These are phyloP conservation scores for Bellardia bayeri DNA, from an alignment of 2,888 invertebrate species.

Conservation along the genomic window DNA sequence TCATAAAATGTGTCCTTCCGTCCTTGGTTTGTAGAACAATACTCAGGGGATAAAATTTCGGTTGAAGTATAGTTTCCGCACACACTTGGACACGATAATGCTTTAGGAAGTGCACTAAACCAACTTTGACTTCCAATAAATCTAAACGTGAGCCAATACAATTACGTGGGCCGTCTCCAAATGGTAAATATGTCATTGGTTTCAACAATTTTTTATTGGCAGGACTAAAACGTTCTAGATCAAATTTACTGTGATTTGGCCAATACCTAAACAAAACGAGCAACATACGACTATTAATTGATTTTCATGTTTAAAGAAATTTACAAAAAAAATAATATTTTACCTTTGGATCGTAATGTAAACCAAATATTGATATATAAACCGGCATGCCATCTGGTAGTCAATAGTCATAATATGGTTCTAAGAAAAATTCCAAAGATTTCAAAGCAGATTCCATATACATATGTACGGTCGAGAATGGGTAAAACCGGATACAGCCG, in stretches of 20 bases:
- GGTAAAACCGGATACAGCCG: slow-evolving; percentile 83
- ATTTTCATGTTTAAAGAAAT: too few relatives aligned
- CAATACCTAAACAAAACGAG: slow-evolving; percentile 74
- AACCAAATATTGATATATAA: slow-evolving; percentile 80
- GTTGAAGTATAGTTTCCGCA: slow-evolving; percentile 74
- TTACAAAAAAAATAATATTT: background rate
- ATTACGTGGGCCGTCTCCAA: too few relatives aligned
- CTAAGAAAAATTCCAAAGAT: slow-evolving; percentile 76
- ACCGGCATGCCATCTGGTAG: slow-evolving; percentile 81
- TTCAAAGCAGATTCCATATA: slow-evolving; percentile 61
- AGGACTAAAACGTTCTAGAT: slow-evolving; percentile 79
- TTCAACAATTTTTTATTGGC: slow-evolving; percentile 22
- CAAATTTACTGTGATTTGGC: slow-evolving; percentile 69
- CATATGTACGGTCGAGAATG: slow-evolving; percentile 66
- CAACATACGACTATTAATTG: background rate
- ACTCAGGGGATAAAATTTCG: slow-evolving; percentile 78
- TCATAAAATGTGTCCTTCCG: slow-evolving; percentile 59
- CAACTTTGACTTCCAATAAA: slow-evolving; percentile 75
- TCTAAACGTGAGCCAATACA: slow-evolving; percentile 68
- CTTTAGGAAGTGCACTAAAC: slow-evolving; percentile 79
- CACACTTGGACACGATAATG: slow-evolving; percentile 78
- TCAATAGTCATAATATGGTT: slow-evolving; percentile 79
- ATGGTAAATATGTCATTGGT: slow-evolving; percentile 12
- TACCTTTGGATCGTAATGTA: slow-evolving; percentile 82
- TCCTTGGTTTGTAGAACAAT: slow-evolving; percentile 77